Conservation (phyloP, 2,888 invertebrate species). For the Eristalis tenax region DNA sequence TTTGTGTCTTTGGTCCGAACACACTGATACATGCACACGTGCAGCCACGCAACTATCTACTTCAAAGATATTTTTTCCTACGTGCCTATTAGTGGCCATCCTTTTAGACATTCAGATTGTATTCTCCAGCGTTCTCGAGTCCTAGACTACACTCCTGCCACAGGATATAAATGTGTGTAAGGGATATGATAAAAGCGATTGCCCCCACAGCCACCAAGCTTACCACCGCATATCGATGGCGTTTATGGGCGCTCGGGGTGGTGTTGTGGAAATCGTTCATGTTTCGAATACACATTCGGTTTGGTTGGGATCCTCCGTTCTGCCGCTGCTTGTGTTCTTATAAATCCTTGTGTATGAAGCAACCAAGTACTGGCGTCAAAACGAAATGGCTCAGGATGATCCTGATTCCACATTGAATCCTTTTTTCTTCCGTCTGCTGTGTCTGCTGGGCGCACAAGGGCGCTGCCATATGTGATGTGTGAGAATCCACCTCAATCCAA, state of each 20-base stretch:
- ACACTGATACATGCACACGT: constrained; percentile 23
- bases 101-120: constrained; percentile 69
- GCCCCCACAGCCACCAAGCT: constrained; percentile 34
- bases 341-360: constrained; percentile 46
- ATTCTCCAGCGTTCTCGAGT: constrained; percentile 44
- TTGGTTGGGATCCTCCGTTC: neutral
- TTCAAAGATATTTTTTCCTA: constrained; percentile 67
- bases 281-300: constrained; percentile 46
- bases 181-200: constrained; percentile 68
- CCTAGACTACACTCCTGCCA: constrained; percentile 41
- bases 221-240: neutral
- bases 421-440: neutral
- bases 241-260: neutral
- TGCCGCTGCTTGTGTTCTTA: neutral
- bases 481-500: constrained; percentile 59
- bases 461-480: constrained; percentile 49
- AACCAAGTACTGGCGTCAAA: constrained; percentile 32
- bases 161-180: constrained; percentile 68
- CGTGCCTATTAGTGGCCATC: constrained; percentile 68
- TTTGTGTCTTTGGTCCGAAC: neutral
- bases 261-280: constrained; percentile 20
- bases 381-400: constrained; percentile 58
- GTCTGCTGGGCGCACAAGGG: constrained; percentile 34
- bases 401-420: constrained; percentile 34
- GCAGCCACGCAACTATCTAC: constrained; percentile 66